Evolutionary conservation across 2,888 invertebrate genomes (phyloP), one percentile per base, ranked within the genome.

Genomic region (Charanyca ferruginea): DNA sequence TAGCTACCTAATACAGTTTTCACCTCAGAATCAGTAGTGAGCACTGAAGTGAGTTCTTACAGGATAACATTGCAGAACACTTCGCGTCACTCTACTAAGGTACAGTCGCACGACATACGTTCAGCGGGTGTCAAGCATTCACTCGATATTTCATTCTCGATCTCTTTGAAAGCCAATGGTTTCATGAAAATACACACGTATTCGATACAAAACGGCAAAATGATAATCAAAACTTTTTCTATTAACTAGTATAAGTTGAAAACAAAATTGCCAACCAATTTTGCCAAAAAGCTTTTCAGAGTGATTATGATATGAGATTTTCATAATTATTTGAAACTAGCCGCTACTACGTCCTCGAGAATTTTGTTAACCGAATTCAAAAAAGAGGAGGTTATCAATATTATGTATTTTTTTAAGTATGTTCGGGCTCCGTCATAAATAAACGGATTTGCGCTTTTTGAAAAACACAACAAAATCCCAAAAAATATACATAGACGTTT

Each of bases 271-370:
- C 23, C 28, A 7, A 44, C 13, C 28, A 60, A 66, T 69, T 48
- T 69, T 32, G 1, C 8, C 48, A 70, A 66, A n/a, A 70, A 66
- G 70, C 47, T 61, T 70, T 60, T 32, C 18, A 48, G 5, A 44
- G 13, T 23, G 23, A 32, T 35, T 52, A 32, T 32, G 32, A 32
- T 9, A n/a, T 28, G 9, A 22, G 18, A 20, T 68, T 48, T 70
- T 35, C 20, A 48, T 32, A 32, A 32, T 32, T 35, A 60, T 35
- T 70, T 70, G 32, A 60, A 70, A 61, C n/a, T n/a, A n/a, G n/a
- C n/a, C n/a, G n/a, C n/a, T n/a, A n/a, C n/a, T n/a, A n/a, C n/a
- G n/a, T n/a, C n/a, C n/a, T n/a, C n/a, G n/a, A n/a, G n/a, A n/a
- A n/a, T n/a, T n/a, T n/a, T n/a, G n/a, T n/a, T n/a, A n/a, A n/a